Evolutionary conservation across 2,888 invertebrate genomes (phyloP).

Genomic region (Hesperia comma): DNA sequence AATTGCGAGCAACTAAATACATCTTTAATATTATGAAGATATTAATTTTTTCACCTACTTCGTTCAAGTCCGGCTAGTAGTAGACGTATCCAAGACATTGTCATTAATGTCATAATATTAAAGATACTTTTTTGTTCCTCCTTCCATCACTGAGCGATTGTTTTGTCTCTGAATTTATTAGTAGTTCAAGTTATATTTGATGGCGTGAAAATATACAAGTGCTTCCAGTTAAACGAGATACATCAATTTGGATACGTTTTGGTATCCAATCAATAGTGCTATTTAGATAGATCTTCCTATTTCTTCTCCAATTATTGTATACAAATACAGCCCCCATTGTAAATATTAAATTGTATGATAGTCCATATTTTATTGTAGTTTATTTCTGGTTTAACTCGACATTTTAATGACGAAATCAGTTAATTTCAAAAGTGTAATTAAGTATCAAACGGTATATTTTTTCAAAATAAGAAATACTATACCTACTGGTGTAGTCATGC

Average conservation of each 20-base stretch:
- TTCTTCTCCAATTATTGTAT: background rate
- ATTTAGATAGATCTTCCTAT: conserved; percentile 3
- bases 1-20: background rate
- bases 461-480: conserved; percentile 11
- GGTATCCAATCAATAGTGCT: conserved; percentile 11
- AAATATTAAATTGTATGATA: conserved; percentile 3
- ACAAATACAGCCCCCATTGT: background rate
- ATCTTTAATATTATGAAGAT: conserved; percentile 2
- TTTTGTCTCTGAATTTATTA: conserved; percentile 1
- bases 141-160: conserved; percentile 1
- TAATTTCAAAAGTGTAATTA: background rate
- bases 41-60: background rate
- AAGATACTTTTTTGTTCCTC: background rate
- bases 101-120: background rate
- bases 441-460: conserved; percentile 8
- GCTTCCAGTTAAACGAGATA: conserved; percentile 24
- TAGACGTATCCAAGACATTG: no score
- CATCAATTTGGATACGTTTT: conserved; percentile 12
- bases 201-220: conserved; percentile 19
- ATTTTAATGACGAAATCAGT: background rate
- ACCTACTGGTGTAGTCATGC: background rate
- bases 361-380: conserved; percentile 13
- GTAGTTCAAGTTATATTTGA: conserved; percentile 7
- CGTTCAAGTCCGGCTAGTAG: background rate
- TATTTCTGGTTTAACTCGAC: background rate